phyloP scores from a whole-genome alignment of 2,888 invertebrate species.

The Cerceris rybyensis region DNA sequence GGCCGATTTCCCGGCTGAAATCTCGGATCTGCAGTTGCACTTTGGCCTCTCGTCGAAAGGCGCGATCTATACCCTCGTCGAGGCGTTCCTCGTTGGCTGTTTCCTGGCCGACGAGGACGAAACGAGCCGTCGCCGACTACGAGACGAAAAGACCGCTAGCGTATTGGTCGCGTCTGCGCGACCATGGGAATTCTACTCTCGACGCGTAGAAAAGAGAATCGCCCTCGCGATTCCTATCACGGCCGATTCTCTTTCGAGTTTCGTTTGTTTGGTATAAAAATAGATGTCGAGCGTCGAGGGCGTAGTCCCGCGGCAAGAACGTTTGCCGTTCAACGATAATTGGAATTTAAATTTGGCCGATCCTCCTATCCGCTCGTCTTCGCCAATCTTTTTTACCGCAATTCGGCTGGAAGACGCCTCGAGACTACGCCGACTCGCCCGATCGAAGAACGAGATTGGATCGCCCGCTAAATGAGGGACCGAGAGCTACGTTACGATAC shows the following conservation, averaged over 20 bases:
- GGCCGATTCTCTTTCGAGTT: constrained; percentile 14
- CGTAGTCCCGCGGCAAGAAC: constrained; percentile 56
- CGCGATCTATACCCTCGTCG: no score
- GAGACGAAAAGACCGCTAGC: no score
- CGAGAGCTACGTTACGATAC: constrained; percentile 54
- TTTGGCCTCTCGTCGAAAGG: no score
- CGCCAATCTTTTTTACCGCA: no score
- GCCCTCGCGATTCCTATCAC: neutral
- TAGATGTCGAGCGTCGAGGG: constrained; percentile 72
- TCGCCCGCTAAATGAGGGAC: constrained; percentile 52
- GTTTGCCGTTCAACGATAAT: constrained; percentile 3
- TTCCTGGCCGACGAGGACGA: no score
- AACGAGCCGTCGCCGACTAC: no score
- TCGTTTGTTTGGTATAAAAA: constrained; percentile 73
- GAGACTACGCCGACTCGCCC: constrained; percentile 60
- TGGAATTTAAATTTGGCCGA: constrained; percentile 4
- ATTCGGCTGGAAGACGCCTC: neutral
- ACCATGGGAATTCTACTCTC: constrained; percentile 18
- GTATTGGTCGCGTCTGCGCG: neutral
- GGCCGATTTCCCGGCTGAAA: no score
- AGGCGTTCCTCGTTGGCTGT: no score
- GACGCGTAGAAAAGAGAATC: constrained; percentile 27
- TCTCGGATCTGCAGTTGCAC: no score
- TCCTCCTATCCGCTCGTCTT: no score
- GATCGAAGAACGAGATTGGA: constrained; percentile 63